phyloP scores from a whole-genome alignment of 2,888 invertebrate genomes.

The Leptopilina drosophilae region DNA sequence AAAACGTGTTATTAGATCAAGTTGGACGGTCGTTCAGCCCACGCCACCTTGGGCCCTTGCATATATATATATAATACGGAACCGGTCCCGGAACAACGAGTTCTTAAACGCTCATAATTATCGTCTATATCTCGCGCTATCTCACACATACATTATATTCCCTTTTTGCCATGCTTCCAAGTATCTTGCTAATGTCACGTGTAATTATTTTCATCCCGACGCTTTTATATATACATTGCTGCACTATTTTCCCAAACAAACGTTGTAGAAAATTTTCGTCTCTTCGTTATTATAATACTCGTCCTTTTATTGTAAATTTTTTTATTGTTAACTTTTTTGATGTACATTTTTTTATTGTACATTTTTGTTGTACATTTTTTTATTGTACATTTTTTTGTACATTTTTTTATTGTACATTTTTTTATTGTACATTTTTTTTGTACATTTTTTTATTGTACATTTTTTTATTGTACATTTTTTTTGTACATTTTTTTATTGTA shows the following conservation, averaged over 20 bases:
- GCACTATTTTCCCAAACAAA: too few species aligned
- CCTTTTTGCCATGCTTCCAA: conserved; percentile 45
- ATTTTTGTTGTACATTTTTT: too few species aligned
- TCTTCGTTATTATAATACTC: neutral
- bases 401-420: too few species aligned
- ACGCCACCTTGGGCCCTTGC: conserved; percentile 61
- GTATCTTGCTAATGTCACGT: conserved; percentile 58
- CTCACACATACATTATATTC: conserved; percentile 65
- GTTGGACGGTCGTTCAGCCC: conserved; percentile 58
- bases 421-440: too few species aligned
- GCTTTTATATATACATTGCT: neutral
- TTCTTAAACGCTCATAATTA: conserved; percentile 72
- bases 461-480: too few species aligned
- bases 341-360: too few species aligned
- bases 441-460: too few species aligned
- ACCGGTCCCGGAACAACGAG: conserved; percentile 56
- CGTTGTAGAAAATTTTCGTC: neutral
- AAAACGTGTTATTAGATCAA: conserved; percentile 72
- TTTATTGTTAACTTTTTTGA: too few species aligned
- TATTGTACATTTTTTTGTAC: too few species aligned
- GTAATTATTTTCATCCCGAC: conserved; percentile 65
- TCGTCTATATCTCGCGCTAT: conserved; percentile 66
- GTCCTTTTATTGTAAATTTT: neutral
- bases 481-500: too few species aligned
- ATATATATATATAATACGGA: conserved; percentile 41